Evolutionary conservation across 2,797 vertebrate species (phyloP).

Genomic region (Helarctos malayanus): DNA sequence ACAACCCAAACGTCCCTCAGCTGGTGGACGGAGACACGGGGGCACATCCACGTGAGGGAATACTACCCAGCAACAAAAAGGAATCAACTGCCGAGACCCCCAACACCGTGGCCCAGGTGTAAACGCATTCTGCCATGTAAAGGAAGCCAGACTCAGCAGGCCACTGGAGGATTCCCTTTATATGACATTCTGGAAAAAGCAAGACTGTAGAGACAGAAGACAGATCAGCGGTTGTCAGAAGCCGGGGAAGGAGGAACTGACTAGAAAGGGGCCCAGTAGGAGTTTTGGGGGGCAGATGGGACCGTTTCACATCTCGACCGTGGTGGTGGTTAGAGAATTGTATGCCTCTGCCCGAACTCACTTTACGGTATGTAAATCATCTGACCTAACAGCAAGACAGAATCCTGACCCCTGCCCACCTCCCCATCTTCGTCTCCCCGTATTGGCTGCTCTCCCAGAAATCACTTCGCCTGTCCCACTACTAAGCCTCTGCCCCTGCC

Average conservation of each 20-base stretch:
- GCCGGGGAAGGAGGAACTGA: not conserved
- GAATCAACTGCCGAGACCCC: not conserved
- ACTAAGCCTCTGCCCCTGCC: not conserved
- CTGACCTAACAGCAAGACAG: not conserved
- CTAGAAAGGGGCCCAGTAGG: not conserved
- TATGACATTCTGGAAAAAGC: not conserved
- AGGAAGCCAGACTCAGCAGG: not conserved
- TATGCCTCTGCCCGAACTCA: not conserved
- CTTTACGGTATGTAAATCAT: not conserved
- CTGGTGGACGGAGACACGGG: not conserved
- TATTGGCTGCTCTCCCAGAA: not conserved
- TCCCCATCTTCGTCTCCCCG: not conserved
- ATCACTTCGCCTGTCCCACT: not conserved
- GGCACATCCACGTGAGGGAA: not conserved
- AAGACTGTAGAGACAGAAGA: not conserved
- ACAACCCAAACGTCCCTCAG: not conserved
- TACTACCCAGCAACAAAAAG: not conserved
- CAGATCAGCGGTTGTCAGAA: not conserved
- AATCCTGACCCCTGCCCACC: not conserved
- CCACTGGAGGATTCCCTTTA: not conserved
- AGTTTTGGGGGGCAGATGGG: not conserved
- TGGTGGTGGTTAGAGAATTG: not conserved
- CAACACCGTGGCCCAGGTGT: not conserved
- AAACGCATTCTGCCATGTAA: not conserved
- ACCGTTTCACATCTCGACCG: not conserved